A percentile compares a stretch with the other conserved stretches of the same genome.
phyloP scores from a whole-genome alignment of 2,113 vertebrate species.

The Paramisgurnus dabryanus region DNA sequence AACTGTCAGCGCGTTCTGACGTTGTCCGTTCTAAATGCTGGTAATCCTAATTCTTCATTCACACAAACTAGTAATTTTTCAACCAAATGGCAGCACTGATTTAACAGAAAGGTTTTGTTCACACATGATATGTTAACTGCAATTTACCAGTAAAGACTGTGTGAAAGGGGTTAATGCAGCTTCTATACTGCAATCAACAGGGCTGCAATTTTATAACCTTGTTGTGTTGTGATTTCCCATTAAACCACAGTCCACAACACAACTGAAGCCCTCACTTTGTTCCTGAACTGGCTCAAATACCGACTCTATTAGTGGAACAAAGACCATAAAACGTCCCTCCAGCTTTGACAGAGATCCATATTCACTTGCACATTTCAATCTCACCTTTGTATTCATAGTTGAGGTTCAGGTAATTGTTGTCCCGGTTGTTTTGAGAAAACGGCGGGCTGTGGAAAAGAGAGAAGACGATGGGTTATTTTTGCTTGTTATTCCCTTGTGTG shows the following conservation, averaged over 20 bases:
- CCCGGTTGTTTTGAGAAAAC: constrained; percentile 77
- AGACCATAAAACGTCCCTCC: constrained; percentile 7
- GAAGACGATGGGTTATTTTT: constrained; percentile 42
- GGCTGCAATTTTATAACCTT: not conserved
- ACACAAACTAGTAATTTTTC: too few relatives aligned
- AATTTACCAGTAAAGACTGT: too few relatives aligned
- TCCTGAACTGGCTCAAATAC: not conserved
- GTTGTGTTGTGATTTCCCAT: not conserved
- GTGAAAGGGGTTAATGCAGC: not conserved
- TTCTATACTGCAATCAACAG: not conserved
- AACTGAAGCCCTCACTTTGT: not conserved
- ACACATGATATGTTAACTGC: too few relatives aligned
- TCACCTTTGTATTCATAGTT: constrained; percentile 81
- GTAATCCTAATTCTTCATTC: too few relatives aligned
- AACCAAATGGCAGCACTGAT: too few relatives aligned
- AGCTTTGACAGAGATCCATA: constrained; percentile 17
- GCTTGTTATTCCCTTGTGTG: constrained; percentile 50
- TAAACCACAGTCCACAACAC: not conserved
- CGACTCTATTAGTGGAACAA: not conserved
- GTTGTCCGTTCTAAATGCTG: too few relatives aligned
- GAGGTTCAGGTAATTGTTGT: constrained; percentile 81
- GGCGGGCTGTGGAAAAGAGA: constrained; percentile 70
- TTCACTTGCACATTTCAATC: constrained; percentile 26
- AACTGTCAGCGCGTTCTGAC: too few relatives aligned
- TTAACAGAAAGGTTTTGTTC: too few relatives aligned